phyloP scores from a whole-genome alignment of 2,113 vertebrate genomes.

The Gobius niger region DNA sequence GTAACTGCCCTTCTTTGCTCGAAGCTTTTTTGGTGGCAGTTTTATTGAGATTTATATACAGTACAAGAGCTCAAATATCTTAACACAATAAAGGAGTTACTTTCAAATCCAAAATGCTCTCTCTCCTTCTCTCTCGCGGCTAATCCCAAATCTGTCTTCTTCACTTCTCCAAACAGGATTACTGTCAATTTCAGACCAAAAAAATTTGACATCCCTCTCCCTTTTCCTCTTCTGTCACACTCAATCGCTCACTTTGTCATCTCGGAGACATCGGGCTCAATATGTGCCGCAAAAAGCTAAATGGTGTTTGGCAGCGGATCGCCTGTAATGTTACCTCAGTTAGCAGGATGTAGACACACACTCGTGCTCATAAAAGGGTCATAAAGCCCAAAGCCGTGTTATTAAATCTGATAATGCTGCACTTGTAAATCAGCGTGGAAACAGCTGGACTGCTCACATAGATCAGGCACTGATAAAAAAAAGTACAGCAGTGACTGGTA shows the following conservation, averaged over 20 bases:
- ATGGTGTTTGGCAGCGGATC: slow-evolving; percentile 46
- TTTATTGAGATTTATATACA: slow-evolving; percentile 50
- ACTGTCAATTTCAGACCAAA: slow-evolving; percentile 46
- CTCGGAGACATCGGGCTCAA: slow-evolving; percentile 27
- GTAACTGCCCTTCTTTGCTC: slow-evolving; percentile 9
- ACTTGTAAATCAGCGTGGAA: slow-evolving; percentile 56
- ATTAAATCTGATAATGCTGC: slow-evolving; percentile 58
- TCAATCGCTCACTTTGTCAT: slow-evolving; percentile 56
- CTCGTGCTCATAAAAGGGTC: slow-evolving; percentile 48
- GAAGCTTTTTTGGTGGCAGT: slow-evolving; percentile 38
- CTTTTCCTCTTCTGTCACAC: slow-evolving; percentile 47
- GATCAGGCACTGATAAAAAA: slow-evolving; percentile 1
- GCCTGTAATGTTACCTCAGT: slow-evolving; percentile 50
- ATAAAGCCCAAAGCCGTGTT: slow-evolving; percentile 56
- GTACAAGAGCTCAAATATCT: slow-evolving; percentile 44
- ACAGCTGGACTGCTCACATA: slow-evolving; percentile 37
- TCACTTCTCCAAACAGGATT: slow-evolving; percentile 60
- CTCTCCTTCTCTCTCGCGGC: slow-evolving; percentile 7
- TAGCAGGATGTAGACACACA: slow-evolving; percentile 36
- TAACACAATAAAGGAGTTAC: slow-evolving; percentile 39
- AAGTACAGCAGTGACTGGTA: slow-evolving; percentile 6
- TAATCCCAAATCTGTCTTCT: slow-evolving; percentile 60
- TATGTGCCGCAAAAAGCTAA: slow-evolving; percentile 23
- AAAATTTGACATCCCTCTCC: slow-evolving; percentile 24
- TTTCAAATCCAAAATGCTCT: slow-evolving; percentile 30